Conservation (phyloP, 2,888 invertebrate genomes). For the Drosophila atripex region DNA sequence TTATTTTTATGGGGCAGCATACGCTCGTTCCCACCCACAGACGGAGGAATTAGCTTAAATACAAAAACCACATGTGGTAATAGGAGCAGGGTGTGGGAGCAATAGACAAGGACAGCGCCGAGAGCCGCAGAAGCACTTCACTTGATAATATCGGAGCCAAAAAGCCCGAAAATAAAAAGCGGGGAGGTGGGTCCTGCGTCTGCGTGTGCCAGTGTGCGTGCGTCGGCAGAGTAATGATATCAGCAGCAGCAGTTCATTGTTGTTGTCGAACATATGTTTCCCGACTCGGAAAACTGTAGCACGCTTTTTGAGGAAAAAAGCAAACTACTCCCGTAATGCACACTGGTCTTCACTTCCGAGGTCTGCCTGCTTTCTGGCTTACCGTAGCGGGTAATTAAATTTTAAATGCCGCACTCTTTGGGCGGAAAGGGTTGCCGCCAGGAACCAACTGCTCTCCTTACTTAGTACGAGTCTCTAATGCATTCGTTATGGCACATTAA, state of each 20-base stretch:
- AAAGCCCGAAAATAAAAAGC: constrained; percentile 35
- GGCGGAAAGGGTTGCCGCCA: constrained; percentile 14
- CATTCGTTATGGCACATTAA: constrained; percentile 78
- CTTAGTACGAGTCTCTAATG: constrained; percentile 64
- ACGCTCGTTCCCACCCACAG: constrained; percentile 8
- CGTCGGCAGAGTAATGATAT: constrained; percentile 73
- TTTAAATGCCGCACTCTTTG: constrained; percentile 50
- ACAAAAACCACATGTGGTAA: constrained; percentile 79
- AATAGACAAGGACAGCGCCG: constrained; percentile 64
- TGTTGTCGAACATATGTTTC: constrained; percentile 66
- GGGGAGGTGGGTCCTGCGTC: constrained; percentile 44
- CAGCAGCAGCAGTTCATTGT: constrained; percentile 65
- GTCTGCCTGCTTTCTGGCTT: neutral
- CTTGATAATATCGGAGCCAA: constrained; percentile 70
- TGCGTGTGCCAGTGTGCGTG: constrained; percentile 44
- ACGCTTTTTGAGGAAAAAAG: constrained; percentile 49
- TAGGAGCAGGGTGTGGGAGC: constrained; percentile 49
- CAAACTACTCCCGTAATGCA: constrained; percentile 4
- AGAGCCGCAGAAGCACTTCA: constrained; percentile 76
- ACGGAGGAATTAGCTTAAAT: constrained; percentile 78
- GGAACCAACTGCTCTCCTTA: constrained; percentile 42
- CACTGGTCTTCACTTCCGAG: constrained; percentile 5
- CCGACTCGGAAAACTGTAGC: constrained; percentile 42
- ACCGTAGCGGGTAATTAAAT: constrained; percentile 63
- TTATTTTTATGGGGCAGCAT: constrained; percentile 74